phyloP scores from a whole-genome alignment of 1,140 invertebrate species.

The Drosophila miranda region DNA sequence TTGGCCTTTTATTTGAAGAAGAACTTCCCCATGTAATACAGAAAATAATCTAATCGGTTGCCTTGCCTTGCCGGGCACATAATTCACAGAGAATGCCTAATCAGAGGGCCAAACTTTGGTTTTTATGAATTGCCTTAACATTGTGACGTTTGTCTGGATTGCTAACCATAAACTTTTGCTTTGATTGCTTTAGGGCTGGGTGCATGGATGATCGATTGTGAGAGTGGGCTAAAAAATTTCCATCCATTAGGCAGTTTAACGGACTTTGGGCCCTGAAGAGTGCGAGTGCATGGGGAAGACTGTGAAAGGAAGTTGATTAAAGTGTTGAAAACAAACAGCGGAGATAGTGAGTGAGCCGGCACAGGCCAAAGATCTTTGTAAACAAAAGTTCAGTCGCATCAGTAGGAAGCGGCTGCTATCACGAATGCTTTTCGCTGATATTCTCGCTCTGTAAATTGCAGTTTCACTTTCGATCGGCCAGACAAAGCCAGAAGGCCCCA shows the following conservation, averaged over 20 bases:
- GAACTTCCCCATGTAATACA: no score
- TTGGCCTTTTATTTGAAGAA: background rate
- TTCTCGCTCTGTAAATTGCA: conserved; percentile 9
- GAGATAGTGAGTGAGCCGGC: conserved; percentile 19
- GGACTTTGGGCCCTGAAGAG: conserved; percentile 23
- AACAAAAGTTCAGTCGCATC: conserved; percentile 14
- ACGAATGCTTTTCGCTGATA: background rate
- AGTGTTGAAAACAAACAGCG: conserved; percentile 5
- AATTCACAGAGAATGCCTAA: conserved; percentile 9
- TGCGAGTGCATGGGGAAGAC: conserved; percentile 16
- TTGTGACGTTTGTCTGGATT: conserved; percentile 25
- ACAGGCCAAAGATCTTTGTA: conserved; percentile 15
- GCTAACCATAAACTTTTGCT: conserved; percentile 17
- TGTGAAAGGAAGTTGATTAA: conserved; percentile 17
- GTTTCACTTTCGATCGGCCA: conserved; percentile 13
- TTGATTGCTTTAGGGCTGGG: conserved; percentile 25
- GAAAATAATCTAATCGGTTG: conserved; percentile 26
- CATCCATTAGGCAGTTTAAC: conserved; percentile 16
- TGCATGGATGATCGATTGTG: conserved; percentile 39
- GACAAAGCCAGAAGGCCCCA: conserved; percentile 3
- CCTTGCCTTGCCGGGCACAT: background rate
- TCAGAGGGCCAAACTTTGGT: conserved; percentile 27
- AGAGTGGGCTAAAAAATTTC: conserved; percentile 42
- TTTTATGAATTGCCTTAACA: conserved; percentile 22
- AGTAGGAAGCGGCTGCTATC: conserved; percentile 19